phyloP scores from a whole-genome alignment of 1,140 invertebrate genomes.

The Pseudachorutes palmiensis region DNA sequence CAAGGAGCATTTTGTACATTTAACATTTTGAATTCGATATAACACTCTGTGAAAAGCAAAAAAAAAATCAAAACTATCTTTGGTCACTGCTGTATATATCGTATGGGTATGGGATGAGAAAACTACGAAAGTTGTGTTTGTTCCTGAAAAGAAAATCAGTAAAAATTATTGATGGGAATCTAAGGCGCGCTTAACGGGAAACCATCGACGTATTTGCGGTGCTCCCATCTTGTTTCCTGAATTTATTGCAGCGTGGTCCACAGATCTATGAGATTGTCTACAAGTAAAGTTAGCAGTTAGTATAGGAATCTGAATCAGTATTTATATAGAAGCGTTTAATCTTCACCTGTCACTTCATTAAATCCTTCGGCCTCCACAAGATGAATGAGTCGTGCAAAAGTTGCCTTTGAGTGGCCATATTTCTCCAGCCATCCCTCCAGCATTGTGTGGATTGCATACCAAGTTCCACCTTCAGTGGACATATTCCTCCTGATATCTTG shows the following conservation, averaged over 20 bases:
- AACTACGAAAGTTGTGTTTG: no score
- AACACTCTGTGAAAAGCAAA: no score
- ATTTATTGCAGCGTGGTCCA: slow-evolving; percentile 4
- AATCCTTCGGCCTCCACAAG: slow-evolving; percentile 14
- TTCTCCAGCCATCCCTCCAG: slow-evolving; percentile 20
- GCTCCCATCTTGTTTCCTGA: no score
- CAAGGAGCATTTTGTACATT: no score
- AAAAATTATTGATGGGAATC: no score
- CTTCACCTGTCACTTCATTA: slow-evolving; percentile 22
- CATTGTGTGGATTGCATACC: slow-evolving; percentile 17
- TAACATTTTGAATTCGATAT: no score
- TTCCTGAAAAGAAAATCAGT: no score
- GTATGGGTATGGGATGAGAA: no score
- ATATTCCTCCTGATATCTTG: slow-evolving; percentile 21
- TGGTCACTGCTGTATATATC: no score
- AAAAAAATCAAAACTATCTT: no score
- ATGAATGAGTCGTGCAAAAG: slow-evolving; percentile 16
- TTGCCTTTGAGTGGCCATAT: slow-evolving; percentile 19
- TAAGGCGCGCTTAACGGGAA: no score
- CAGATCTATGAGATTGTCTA: slow-evolving; percentile 8
- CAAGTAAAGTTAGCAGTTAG: not conserved
- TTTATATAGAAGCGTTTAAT: not conserved
- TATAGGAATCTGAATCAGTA: not conserved
- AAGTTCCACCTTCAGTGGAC: slow-evolving; percentile 15
- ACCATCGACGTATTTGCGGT: no score